Conservation (phyloP, 1,140 invertebrate genomes). For the Pentalonia nigronervosa region DNA sequence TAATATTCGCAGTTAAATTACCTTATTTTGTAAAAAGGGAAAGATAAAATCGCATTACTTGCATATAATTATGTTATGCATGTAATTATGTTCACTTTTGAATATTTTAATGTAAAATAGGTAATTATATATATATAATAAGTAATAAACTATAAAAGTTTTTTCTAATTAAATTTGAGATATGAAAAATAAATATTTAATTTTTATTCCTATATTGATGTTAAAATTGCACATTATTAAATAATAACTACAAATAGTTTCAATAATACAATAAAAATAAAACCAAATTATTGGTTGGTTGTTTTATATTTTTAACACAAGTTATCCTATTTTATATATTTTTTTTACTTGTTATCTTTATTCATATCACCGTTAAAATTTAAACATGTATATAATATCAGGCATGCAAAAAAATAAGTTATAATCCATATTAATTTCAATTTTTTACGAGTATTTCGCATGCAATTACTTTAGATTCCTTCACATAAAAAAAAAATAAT, state of each 20-base stretch:
- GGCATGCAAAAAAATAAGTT: background rate
- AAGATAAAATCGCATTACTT: background rate
- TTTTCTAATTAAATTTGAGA: background rate
- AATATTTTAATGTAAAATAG: background rate
- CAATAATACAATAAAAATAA: background rate
- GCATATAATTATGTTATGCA: background rate
- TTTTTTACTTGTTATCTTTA: background rate
- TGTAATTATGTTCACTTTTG: background rate
- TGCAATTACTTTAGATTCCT: background rate
- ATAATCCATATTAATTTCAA: background rate
- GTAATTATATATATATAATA: background rate
- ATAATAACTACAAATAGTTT: background rate
- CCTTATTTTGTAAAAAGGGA: background rate
- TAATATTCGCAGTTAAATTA: background rate
- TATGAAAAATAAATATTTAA: background rate
- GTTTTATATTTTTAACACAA: background rate
- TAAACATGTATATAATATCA: background rate
- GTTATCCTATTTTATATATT: background rate
- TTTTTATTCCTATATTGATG: background rate
- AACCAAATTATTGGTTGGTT: background rate
- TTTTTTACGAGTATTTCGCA: slow-evolving; percentile 9
- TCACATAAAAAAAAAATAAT: background rate
- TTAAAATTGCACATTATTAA: background rate
- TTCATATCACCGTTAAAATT: background rate
- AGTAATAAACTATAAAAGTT: background rate